Conservation (phyloP, 1,140 invertebrate genomes). For the Sipha flava region DNA sequence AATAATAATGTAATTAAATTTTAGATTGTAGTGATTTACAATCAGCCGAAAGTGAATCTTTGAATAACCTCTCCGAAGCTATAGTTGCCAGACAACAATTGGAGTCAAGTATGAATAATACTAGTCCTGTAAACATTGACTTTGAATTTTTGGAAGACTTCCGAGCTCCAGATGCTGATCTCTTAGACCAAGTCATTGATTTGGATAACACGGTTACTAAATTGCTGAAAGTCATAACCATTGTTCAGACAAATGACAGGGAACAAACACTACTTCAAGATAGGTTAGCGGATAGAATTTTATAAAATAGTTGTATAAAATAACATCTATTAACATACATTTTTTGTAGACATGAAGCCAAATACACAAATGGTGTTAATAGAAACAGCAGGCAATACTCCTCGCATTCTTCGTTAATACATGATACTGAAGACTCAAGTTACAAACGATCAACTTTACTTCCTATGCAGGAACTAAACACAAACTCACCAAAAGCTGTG, state of each 20-base stretch:
- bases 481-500: constrained; percentile 10
- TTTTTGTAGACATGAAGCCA: background rate
- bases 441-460: background rate
- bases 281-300: background rate
- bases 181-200: constrained; percentile 65
- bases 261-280: background rate
- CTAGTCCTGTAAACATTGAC: constrained; percentile 42
- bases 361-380: background rate
- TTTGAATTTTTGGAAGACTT: constrained; percentile 41
- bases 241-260: constrained; percentile 61
- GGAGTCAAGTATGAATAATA: constrained; percentile 41
- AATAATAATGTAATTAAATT: background rate
- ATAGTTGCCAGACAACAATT: constrained; percentile 53
- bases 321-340: background rate
- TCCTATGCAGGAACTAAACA: constrained; percentile 9
- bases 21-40: constrained; percentile 29
- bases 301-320: background rate
- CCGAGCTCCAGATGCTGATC: constrained; percentile 40
- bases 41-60: constrained; percentile 48
- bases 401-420: background rate
- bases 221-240: constrained; percentile 61
- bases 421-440: background rate
- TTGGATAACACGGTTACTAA: constrained; percentile 65
- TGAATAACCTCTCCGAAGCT: constrained; percentile 57
- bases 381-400: background rate